A percentile compares a stretch with the other conserved stretches of the same genome.
These are phyloP conservation scores for Platynereis dumerilii DNA, from an alignment of 2,888 invertebrate species.

Conservation along the genomic window DNA sequence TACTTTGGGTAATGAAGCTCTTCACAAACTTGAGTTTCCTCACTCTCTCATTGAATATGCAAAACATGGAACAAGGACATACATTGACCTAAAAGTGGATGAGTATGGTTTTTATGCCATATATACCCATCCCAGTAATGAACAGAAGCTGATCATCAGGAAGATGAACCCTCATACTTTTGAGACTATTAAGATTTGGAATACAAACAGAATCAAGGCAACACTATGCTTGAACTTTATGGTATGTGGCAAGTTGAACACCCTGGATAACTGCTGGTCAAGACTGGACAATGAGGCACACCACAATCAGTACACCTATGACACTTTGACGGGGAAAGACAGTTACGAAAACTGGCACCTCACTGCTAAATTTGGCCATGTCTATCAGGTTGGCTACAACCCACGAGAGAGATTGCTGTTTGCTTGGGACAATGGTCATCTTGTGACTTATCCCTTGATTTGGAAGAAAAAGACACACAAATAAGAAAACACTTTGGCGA, in stretches of 20 bases:
- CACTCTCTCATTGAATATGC: too few relatives aligned
- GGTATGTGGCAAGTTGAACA: constrained; percentile 16
- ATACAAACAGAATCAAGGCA: too few relatives aligned
- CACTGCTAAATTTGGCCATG: background rate
- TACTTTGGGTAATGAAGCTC: background rate
- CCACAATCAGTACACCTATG: constrained; percentile 1
- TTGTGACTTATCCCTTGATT: background rate
- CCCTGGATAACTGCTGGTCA: constrained; percentile 15
- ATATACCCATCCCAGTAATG: background rate
- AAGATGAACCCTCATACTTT: background rate
- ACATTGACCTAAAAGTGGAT: background rate
- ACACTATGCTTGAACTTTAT: background rate
- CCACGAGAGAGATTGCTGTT: constrained; percentile 1
- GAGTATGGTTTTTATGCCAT: background rate
- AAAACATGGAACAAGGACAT: background rate
- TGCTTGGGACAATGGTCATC: constrained; percentile 8
- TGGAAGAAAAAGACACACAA: background rate
- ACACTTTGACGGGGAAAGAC: background rate
- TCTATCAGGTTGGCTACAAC: background rate
- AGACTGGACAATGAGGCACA: background rate
- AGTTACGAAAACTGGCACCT: background rate
- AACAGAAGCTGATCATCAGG: background rate
- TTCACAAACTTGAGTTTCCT: background rate
- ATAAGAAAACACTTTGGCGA: too few relatives aligned
- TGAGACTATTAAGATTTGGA: background rate